These are phyloP conservation scores for Coptodon rendalli DNA, from an alignment of 2,113 vertebrate genomes.

Conservation along the genomic window DNA sequence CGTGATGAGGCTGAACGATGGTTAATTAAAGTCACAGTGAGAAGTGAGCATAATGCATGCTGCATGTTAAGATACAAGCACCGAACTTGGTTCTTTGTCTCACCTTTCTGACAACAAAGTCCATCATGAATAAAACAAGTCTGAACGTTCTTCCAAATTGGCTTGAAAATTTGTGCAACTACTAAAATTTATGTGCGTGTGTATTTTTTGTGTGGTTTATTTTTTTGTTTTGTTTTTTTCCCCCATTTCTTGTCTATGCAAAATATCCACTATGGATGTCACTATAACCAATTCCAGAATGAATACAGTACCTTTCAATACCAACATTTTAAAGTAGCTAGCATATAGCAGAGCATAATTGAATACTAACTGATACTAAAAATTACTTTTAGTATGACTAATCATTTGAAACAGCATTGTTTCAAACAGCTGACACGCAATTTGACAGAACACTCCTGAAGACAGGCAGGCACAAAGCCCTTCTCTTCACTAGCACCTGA, in stretches of 20 bases:
- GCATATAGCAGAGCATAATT: background rate
- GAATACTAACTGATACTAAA: background rate
- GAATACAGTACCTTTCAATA: background rate
- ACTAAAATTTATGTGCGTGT: background rate
- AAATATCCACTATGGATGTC: background rate
- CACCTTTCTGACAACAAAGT: background rate
- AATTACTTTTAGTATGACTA: background rate
- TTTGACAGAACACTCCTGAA: background rate
- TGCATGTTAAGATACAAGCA: background rate
- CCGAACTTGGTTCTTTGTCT: background rate
- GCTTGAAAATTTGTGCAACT: background rate
- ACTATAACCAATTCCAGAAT: background rate
- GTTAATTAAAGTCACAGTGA: slow-evolving; percentile 30
- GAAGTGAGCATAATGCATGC: background rate
- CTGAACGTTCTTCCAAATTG: background rate
- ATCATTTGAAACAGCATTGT: background rate
- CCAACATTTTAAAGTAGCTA: background rate
- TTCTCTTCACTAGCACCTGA: background rate
- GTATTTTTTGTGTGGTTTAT: background rate
- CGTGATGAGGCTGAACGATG: slow-evolving; percentile 28
- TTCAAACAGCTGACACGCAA: background rate
- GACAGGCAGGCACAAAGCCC: background rate
- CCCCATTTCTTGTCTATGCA: background rate
- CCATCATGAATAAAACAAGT: background rate
- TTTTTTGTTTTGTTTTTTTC: background rate